These are phyloP conservation scores for Apeira syringaria DNA, from an alignment of 2,888 invertebrate species.

Conservation along the genomic window DNA sequence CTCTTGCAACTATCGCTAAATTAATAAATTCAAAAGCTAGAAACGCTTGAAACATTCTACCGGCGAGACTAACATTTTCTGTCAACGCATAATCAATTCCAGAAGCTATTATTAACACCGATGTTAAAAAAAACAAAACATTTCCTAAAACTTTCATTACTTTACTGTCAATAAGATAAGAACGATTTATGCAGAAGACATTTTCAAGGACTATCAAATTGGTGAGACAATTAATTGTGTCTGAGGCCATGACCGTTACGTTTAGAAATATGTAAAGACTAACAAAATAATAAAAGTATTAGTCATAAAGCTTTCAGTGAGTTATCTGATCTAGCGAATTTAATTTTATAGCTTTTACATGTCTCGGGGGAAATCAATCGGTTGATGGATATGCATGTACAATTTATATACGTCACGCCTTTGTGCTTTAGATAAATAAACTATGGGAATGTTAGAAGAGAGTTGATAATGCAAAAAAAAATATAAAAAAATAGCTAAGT, in stretches of 20 bases:
- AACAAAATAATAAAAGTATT: too few relatives aligned
- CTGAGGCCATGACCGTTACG: conserved; percentile 9
- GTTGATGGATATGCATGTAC: too few relatives aligned
- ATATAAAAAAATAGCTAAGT: too few relatives aligned
- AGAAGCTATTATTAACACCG: conserved; percentile 20
- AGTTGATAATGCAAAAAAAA: too few relatives aligned
- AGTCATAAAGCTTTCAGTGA: too few relatives aligned
- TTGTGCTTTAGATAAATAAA: too few relatives aligned
- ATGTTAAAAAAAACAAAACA: conserved; percentile 29
- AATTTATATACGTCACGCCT: too few relatives aligned
- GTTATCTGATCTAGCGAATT: too few relatives aligned
- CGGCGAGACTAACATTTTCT: conserved; percentile 8
- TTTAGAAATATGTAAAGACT: not conserved
- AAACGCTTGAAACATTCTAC: conserved; percentile 35
- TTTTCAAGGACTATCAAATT: conserved; percentile 47
- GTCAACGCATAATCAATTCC: conserved; percentile 37
- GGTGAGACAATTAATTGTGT: conserved; percentile 35
- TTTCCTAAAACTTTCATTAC: conserved; percentile 39
- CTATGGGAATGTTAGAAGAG: too few relatives aligned
- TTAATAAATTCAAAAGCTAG: conserved; percentile 36
- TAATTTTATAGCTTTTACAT: too few relatives aligned
- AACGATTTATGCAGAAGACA: conserved; percentile 54
- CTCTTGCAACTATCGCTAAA: conserved; percentile 35
- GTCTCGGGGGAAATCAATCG: too few relatives aligned
- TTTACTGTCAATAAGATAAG: conserved; percentile 39